Evolutionary conservation across 2,113 vertebrate genomes (phyloP).

Genomic region (Himantopus leucocephalus): DNA sequence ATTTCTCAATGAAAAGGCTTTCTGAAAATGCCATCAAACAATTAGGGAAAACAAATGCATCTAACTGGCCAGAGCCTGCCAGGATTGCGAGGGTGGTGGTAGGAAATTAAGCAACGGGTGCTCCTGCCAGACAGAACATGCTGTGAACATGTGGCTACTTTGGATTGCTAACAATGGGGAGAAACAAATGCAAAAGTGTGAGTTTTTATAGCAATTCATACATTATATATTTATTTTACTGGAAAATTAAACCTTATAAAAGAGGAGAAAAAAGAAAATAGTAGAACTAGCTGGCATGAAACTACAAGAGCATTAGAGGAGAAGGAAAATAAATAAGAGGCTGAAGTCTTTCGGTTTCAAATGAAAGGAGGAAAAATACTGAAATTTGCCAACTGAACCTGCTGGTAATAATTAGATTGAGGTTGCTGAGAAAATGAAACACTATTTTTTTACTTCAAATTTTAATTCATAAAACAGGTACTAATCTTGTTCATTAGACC

Average conservation of each 20-base stretch:
- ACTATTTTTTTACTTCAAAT: conserved; percentile 38
- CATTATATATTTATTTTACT: conserved; percentile 58
- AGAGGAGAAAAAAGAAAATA: not conserved
- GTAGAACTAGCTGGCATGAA: conserved; percentile 13
- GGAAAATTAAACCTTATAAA: conserved; percentile 54
- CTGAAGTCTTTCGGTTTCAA: conserved; percentile 25
- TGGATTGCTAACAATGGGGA: conserved; percentile 26
- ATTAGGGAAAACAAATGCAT: conserved; percentile 42
- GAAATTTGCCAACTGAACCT: conserved; percentile 40
- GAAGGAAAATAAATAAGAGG: conserved; percentile 48
- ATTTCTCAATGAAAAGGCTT: conserved; percentile 40
- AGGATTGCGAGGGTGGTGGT: not conserved
- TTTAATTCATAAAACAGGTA: conserved; percentile 57
- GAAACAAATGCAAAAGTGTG: not conserved
- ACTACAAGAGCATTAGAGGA: conserved; percentile 1
- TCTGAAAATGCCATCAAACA: conserved; percentile 47
- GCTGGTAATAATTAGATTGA: conserved; percentile 63
- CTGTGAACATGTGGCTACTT: conserved; percentile 31
- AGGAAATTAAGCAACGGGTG: not conserved
- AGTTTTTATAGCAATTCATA: conserved; percentile 41
- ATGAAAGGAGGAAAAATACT: not conserved
- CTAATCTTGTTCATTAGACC: conserved; percentile 5
- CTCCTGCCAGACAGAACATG: conserved; percentile 14
- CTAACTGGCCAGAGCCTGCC: not conserved
- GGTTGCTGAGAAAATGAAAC: conserved; percentile 67